Evolutionary conservation across 2,888 invertebrate species (phyloP).

Genomic region (Germaria angustata): DNA sequence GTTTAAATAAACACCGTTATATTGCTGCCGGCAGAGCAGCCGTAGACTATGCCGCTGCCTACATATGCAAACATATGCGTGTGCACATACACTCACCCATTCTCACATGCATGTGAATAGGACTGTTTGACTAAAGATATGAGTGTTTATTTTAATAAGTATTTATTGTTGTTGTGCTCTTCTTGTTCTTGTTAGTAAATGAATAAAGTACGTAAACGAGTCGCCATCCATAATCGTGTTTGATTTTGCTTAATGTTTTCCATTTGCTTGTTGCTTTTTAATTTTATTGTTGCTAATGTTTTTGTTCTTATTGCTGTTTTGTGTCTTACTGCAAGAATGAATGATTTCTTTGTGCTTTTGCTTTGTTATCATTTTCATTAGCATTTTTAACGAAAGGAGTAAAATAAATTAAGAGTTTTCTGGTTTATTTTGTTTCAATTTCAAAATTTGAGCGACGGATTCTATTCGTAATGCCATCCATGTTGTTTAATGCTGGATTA

Average conservation of each 20-base stretch:
- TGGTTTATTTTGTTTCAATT: background rate
- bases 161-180: background rate
- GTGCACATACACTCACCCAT: background rate
- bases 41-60: background rate
- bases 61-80: no score
- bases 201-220: slow-evolving; percentile 1
- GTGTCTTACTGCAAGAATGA: background rate
- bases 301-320: background rate
- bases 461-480: background rate
- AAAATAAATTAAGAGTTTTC: background rate
- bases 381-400: background rate
- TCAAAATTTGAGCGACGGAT: background rate
- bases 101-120: no score
- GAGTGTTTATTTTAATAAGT: slow-evolving; percentile 22
- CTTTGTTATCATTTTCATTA: background rate
- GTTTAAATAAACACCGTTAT: slow-evolving; percentile 49
- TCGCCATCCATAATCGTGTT: background rate
- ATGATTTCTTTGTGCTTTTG: background rate
- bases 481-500: no score
- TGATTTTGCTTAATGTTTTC: background rate
- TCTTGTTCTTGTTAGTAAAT: slow-evolving; percentile 21
- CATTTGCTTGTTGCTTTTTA: slow-evolving; percentile 12
- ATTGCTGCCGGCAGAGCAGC: background rate
- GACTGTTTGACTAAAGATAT: slow-evolving; percentile 7
- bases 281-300: background rate